phyloP scores from a whole-genome alignment of 1,140 invertebrate species.

The Lasioglossum albipes region DNA sequence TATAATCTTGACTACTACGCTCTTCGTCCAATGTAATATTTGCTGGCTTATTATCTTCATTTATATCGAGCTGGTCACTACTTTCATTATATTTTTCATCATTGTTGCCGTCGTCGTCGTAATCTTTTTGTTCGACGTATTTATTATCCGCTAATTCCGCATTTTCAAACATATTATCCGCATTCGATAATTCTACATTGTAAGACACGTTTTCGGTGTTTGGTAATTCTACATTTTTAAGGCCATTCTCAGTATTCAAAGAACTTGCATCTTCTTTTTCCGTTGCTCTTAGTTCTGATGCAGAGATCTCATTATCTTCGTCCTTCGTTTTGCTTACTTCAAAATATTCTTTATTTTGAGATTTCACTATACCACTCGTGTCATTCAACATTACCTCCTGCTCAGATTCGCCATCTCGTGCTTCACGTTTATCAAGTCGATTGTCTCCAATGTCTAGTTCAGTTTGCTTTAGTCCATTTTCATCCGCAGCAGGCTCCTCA shows the following conservation, averaged over 20 bases:
- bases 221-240: neutral
- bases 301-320: neutral
- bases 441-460: neutral
- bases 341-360: neutral
- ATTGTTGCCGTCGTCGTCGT: neutral
- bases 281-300: no score
- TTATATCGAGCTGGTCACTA: neutral
- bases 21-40: neutral
- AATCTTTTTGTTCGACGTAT: neutral
- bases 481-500: neutral
- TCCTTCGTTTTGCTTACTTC: neutral
- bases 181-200: no score
- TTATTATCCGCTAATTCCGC: neutral
- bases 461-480: neutral
- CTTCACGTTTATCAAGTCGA: no score
- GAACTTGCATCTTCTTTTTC: neutral
- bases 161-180: no score
- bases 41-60: constrained; percentile 6
- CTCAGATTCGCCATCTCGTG: no score
- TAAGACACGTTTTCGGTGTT: no score
- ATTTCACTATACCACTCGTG: neutral
- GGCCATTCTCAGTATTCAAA: neutral
- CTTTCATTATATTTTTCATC: neutral
- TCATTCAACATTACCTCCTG: neutral
- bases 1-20: constrained; percentile 19